Base-by-base conservation (phyloP, 2,113 vertebrate species). In the Lagopus muta region DNA sequence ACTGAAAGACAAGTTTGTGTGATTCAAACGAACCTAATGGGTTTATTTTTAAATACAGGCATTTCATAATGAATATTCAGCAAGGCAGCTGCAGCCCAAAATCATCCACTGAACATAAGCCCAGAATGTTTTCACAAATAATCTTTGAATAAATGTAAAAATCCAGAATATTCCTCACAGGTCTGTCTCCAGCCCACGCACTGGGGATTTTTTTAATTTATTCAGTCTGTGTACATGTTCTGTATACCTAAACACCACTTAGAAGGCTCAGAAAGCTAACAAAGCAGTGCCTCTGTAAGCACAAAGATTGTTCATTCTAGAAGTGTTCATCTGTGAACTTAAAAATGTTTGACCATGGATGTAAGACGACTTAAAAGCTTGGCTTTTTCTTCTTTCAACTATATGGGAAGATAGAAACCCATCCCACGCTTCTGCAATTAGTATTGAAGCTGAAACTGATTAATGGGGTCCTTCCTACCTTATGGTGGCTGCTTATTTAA, bases 21-120 rank as follows among this genome's bases (percentile, higher is more conserved):
- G 75, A 92, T 32, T 34, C 72, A 84, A 93, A 87, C 90, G 90
- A 86, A 92, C 45, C 47, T 67, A 94, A 86, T 65, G 43, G 48
- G 62, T 90, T 87, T 94, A 95, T 93, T 95, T 95, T 90, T 82
- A 93, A 93, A 89, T 78, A 84, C 3, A 82, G 76, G 40, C 30
- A 85, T 75, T 94, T 91, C 25, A 36, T 64, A 88, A 95, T 86
- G 77, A 94, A 86, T 84, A 94, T 92, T 92, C 70, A 94, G 38
- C 40, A 77, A 94, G 47, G 52, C 86, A 94, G 73, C 73, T 96
- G 88, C 83, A 92, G 52, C 6, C 48, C 40, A 47, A 85, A 88
- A 54, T 64, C 48, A 82, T 87, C 20, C 71, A 85, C 40, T 45
- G 36, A 85, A 82, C 43, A 42, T 22, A 88, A 88, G 64, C 48